These are phyloP conservation scores for Mus minutoides DNA, from an alignment of 2,797 vertebrate species.

Conservation along the genomic window DNA sequence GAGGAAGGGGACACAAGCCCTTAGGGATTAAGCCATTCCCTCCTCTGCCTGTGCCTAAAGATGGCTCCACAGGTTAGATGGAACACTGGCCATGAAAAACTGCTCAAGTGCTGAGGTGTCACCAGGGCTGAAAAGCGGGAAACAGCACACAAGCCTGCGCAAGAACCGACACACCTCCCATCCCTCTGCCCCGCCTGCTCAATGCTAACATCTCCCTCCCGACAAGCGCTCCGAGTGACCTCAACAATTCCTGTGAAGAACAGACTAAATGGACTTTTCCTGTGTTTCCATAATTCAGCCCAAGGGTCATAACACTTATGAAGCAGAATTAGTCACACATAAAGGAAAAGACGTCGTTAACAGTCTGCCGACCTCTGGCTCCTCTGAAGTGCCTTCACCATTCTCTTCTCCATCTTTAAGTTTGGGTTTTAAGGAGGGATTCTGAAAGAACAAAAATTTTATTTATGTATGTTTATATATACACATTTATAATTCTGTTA, in stretches of 20 bases:
- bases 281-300: neutral
- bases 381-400: slow-evolving; percentile 85
- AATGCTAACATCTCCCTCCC: neutral
- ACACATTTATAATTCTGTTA: slow-evolving; percentile 23
- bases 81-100: neutral
- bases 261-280: neutral
- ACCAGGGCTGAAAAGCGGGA: too few species aligned
- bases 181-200: neutral
- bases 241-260: neutral
- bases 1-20: neutral
- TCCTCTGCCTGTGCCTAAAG: neutral
- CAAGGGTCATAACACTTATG: neutral
- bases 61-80: neutral
- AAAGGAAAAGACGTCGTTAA: neutral
- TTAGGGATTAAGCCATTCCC: neutral
- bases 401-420: slow-evolving; percentile 74
- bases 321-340: neutral
- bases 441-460: slow-evolving; percentile 75
- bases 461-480: neutral
- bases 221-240: neutral
- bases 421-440: slow-evolving; percentile 76
- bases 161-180: neutral
- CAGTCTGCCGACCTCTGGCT: slow-evolving; percentile 88
- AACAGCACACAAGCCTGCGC: too few species aligned
- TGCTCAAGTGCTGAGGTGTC: too few species aligned